Evolutionary conservation across 2,113 vertebrate species (phyloP), one percentile per base, ranked within the genome.

Genomic region (Leptobrachium leishanense): DNA sequence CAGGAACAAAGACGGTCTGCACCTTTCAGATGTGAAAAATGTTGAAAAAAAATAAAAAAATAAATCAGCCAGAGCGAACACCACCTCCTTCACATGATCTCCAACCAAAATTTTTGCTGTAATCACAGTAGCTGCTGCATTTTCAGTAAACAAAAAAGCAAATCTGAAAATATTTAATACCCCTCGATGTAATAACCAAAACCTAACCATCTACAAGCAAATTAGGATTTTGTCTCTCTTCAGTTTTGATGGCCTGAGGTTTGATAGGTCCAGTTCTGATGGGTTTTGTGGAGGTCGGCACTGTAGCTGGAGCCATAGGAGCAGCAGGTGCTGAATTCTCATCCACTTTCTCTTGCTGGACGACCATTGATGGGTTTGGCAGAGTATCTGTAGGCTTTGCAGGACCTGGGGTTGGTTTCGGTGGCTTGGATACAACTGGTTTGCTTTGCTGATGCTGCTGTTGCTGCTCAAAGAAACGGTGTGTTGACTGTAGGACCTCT

Each of bases 231-330:
- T 86, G 96, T 92, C 88, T 99, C 88, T 99, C 98, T 86, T 99
- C 97, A 0, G 97, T 95, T 92, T 99, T 99, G 90, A 99, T 97
- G 75, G 97, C 95, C 91, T 99, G 98, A 82, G 98, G 98, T 87
- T 99, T 99, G 84, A 99, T 99, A 88, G 97, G 98, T 91, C 98
- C 98, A 86, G 98, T 99, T 88, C 98, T 91, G 82, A 99, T 94
- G 82, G 97, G 97, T 88, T 99, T 99, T 54, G 94, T 84, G 5
- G 92, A 69, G 2, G 91, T 77, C 73, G 91, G 78, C 2, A 95
- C 90, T 0, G 88, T 73, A 2, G 90, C 87, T 67, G 88, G n/a
- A 5, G 89, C 43, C 68, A 83, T 79, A 31, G 91, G 81, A 42
- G 50, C 42, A 39, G 42, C 15, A 31, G 75, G 40, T 3, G 54